These are phyloP conservation scores for Drosophila mayaguana DNA, from an alignment of 2,888 invertebrate species.

Conservation along the genomic window DNA sequence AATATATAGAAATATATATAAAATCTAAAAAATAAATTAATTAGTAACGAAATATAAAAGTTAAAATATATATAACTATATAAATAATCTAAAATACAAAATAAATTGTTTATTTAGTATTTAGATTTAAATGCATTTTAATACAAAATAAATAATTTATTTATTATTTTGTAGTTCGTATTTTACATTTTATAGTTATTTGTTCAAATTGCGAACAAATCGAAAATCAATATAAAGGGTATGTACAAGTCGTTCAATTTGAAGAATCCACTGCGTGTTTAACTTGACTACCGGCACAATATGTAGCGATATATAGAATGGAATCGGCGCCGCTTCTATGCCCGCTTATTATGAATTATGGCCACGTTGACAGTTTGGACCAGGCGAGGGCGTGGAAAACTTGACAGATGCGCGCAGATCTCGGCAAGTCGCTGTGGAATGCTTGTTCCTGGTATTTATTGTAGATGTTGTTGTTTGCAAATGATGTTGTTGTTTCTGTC, in stretches of 20 bases:
- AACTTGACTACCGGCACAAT: constrained; percentile 7
- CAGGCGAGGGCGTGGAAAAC: constrained; percentile 79
- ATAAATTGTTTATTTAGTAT: too few species aligned
- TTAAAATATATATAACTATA: too few species aligned
- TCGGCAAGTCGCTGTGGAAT: constrained; percentile 28
- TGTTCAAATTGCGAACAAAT: too few species aligned
- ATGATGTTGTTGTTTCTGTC: constrained; percentile 22
- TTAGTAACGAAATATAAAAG: too few species aligned
- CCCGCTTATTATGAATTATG: constrained; percentile 76
- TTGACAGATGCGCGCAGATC: constrained; percentile 78
- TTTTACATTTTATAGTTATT: too few species aligned
- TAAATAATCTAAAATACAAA: too few species aligned
- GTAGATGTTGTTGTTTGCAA: constrained; percentile 19
- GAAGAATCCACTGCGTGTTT: neutral
- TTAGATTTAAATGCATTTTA: too few species aligned
- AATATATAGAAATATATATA: too few species aligned
- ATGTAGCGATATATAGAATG: constrained; percentile 30
- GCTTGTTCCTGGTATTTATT: constrained; percentile 56
- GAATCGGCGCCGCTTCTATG: constrained; percentile 64
- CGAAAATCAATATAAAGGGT: neutral
- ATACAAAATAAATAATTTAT: too few species aligned
- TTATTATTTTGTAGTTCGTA: too few species aligned
- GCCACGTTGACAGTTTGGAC: constrained; percentile 79
- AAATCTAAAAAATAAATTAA: too few species aligned
- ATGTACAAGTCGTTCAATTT: neutral